Evolutionary conservation across 2,113 vertebrate species (phyloP).

Genomic region (Ursus arctos): DNA sequence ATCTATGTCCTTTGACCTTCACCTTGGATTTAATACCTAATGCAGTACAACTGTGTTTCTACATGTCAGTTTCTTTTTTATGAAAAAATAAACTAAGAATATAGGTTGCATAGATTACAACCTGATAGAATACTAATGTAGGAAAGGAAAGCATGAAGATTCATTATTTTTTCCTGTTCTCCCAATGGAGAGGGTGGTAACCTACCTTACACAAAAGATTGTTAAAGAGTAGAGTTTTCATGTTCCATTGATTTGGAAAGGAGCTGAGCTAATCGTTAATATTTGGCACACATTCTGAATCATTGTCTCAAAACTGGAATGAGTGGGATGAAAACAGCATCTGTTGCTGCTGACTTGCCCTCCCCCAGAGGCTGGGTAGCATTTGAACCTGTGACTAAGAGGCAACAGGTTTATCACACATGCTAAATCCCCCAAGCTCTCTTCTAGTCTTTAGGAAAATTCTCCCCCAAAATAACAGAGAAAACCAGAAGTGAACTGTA

Average conservation of each 20-base stretch:
- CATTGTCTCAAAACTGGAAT: constrained; percentile 55
- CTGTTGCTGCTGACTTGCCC: constrained; percentile 53
- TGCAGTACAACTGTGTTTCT: not conserved
- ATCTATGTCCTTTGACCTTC: not conserved
- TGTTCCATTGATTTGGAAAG: not conserved
- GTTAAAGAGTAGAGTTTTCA: not conserved
- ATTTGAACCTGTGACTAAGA: constrained; percentile 61
- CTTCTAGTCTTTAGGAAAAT: constrained; percentile 6
- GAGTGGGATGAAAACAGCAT: constrained; percentile 59
- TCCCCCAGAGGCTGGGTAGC: constrained; percentile 32
- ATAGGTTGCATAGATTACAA: not conserved
- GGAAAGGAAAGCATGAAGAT: not conserved
- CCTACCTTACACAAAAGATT: not conserved
- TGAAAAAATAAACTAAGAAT: not conserved
- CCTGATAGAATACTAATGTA: not conserved
- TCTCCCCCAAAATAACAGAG: not conserved
- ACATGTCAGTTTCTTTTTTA: not conserved
- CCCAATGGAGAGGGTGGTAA: not conserved
- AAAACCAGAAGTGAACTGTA: not conserved
- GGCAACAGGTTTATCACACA: constrained; percentile 39
- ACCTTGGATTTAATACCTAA: not conserved
- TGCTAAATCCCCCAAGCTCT: constrained; percentile 5
- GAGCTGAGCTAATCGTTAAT: constrained; percentile 10
- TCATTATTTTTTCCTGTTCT: not conserved
- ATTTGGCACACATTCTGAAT: constrained; percentile 1